Evolutionary conservation across 2,888 invertebrate genomes (phyloP), one percentile per base, ranked within the genome.

Genomic region (Omphaloscelis lunosa): DNA sequence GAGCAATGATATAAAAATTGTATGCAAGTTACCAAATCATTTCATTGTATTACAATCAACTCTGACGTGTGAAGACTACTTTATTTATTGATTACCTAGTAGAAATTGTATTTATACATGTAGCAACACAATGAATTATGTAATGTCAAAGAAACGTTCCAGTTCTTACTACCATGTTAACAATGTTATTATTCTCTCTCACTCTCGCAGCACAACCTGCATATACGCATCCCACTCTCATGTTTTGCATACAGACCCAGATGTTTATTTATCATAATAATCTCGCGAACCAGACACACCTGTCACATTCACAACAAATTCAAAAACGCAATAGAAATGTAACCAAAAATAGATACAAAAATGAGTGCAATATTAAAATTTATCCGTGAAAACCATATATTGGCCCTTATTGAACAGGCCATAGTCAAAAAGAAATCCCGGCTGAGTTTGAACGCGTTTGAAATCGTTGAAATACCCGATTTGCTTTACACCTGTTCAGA

Each of bases 321-420:
- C 93, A 93, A 94, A 93, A 94, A 94, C 95, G 95, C 94, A 96
- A 93, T 95, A 94, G 90, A 89, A 91, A 89, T 89, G 89, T 92
- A 90, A 90, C 72, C 85, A 89, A 88, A 91, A 90, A 88, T 89
- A 89, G 83, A 72, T 45, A 76, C 75, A 91, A 96, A 94, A 95
- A 97, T 97, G 97, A 97, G 97, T 96, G 97, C 97, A 90, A 96
- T 98, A 89, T 97, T 97, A 93, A 97, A 97, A 94, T 98, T 97
- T 93, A 97, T 98, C 90, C 97, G 97, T 93, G 97, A 97, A 93
- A 97, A 98, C 92, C 97, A 98, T 90, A 97, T 97, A 90, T 92
- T 97, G 89, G 97, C 97, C 58, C 96, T 97, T 86, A 97, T 98
- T 88, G 98, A 98, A 94, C 97, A 97, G 90, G 97, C 97, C 17